Conservation (phyloP, 2,113 vertebrate genomes). For the Tylochromis polylepis region DNA sequence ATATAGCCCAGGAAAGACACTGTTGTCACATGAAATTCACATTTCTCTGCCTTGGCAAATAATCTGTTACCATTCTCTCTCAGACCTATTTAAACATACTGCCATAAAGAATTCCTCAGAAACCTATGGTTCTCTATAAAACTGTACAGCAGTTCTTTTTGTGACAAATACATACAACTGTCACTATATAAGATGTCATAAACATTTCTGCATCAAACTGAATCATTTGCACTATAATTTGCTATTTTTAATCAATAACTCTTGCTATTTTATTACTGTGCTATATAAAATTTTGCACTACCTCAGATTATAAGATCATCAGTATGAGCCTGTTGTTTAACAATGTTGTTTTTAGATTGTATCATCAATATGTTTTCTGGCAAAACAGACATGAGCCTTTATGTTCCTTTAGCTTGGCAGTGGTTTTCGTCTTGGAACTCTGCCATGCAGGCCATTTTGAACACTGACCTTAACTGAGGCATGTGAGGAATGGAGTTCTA, state of each 20-base stretch:
- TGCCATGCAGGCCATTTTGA: not conserved
- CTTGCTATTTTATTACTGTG: not conserved
- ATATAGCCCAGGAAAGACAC: not conserved
- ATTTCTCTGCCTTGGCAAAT: not conserved
- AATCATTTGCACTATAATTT: not conserved
- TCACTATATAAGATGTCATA: not conserved
- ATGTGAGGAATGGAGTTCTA: not conserved
- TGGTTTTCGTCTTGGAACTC: not conserved
- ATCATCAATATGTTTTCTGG: not conserved
- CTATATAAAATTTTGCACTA: not conserved
- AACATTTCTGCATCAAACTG: not conserved
- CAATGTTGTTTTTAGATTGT: not conserved
- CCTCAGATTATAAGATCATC: no score
- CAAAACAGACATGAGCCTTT: not conserved
- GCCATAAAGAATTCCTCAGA: not conserved
- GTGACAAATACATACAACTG: not conserved
- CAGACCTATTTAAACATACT: not conserved
- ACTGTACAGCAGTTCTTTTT: not conserved
- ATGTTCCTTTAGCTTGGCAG: not conserved
- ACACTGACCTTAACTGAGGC: not conserved
- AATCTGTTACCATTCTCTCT: not conserved
- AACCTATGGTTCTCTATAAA: not conserved
- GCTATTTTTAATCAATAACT: not conserved
- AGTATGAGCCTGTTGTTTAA: not conserved
- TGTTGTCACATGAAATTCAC: not conserved